Percentiles rank a stretch among this genome's conserved stretches.
Conservation (phyloP, 2,888 invertebrate genomes). For the Tetranychus piercei region DNA sequence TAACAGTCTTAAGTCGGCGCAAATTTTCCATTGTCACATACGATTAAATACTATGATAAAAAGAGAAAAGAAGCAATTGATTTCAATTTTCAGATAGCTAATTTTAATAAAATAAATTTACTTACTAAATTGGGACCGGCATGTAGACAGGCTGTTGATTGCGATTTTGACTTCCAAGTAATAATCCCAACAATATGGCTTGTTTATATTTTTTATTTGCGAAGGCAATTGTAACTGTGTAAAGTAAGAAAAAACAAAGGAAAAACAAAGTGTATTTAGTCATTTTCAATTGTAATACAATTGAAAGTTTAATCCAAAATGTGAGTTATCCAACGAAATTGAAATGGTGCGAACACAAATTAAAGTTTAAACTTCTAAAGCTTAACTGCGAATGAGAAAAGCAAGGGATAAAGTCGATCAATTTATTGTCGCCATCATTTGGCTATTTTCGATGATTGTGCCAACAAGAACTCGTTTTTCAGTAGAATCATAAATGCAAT, state of each 20-base stretch:
- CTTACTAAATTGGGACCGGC: background rate
- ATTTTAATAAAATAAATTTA: background rate
- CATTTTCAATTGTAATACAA: background rate
- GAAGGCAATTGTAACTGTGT: background rate
- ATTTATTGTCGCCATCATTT: no score
- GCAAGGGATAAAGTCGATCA: no score
- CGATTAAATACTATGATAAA: background rate
- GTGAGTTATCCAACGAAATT: no score
- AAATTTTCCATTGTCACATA: background rate
- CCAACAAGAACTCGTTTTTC: no score
- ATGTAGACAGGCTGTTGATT: background rate
- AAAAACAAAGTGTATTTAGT: background rate
- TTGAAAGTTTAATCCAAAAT: background rate
- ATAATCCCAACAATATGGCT: background rate
- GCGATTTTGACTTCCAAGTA: background rate
- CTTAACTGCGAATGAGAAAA: no score
- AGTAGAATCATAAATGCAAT: no score
- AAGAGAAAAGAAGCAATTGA: background rate
- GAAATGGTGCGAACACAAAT: no score
- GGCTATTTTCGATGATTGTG: no score
- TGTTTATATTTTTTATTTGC: background rate
- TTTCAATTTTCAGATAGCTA: background rate
- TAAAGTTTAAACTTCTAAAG: no score
- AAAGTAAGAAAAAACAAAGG: background rate
- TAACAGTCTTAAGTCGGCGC: background rate